Base-by-base conservation (phyloP, 2,888 invertebrate genomes). In the Mechanitis messenoides region DNA sequence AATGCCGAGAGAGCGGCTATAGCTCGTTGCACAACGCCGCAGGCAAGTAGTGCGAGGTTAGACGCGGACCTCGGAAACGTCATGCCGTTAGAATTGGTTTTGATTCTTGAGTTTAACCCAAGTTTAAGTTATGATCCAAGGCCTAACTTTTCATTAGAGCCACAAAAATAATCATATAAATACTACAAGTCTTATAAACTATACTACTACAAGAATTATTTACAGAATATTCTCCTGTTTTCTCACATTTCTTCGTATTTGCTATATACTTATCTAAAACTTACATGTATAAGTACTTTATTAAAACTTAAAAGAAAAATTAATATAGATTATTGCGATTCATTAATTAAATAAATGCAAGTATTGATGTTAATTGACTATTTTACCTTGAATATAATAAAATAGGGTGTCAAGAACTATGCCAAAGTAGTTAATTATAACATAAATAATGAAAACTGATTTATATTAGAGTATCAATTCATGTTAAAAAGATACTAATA, bases 41-140 rank as follows among this genome's bases (percentile, higher is more conserved):
- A 65, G 56, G 72, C 78, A 81, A 87, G 79, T 87, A 83, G 87
- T 89, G 88, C 89, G 87, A 88, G 88, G 89, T 84, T 88, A 84
- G 68, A 62, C 59, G 69, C 71, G 78, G 84, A 83, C 85, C 85
- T 84, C 84, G 84, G 62, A 61, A 56, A 60, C 53, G 42, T 38
- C 56, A 59, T 45, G 53, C 45, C 56, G 28, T 59, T 66, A 56
- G 63, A 66, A 66, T 66, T 54, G 20, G 33, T 58, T 59, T 61
- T 63, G 53, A 63, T 53, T 61, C 58, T 28, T 59, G 59, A 56
- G 45, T 58, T 59, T 57, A 45, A 35, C 20, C 20, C 20, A 20
- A 20, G 20, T 20, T 20, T 20, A 20, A 20, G 20, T 20, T 20
- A 20, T 33, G 2, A 50, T 31, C 42, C 42, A 42, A 12, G n/a